Percentiles rank a stretch among this genome's conserved stretches.
phyloP scores from a whole-genome alignment of 30 jellyfish, hydroid and myxozoan species.

The Aurelia aurita complex sp. Pacific region DNA sequence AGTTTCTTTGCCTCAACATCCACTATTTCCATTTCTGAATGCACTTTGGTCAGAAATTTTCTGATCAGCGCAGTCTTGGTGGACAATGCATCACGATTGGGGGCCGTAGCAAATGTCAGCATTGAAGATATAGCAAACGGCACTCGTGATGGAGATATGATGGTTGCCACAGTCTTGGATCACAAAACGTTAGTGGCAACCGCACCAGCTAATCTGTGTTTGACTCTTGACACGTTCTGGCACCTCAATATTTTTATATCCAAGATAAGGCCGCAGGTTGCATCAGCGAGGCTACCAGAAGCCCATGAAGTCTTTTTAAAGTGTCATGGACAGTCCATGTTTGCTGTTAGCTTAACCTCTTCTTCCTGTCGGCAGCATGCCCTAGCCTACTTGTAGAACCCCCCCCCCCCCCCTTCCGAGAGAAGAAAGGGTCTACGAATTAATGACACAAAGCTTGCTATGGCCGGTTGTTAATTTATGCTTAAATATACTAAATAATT shows the following conservation, averaged over 20 bases:
- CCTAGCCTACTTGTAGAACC: too few species aligned
- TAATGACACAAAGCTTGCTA: too few species aligned
- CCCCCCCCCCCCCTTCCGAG: too few species aligned
- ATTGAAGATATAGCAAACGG: neutral
- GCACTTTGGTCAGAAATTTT: constrained; percentile 8
- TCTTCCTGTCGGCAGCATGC: too few species aligned
- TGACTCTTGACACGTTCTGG: neutral
- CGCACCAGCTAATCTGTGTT: constrained; percentile 36
- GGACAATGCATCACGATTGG: constrained; percentile 40
- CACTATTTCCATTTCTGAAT: neutral
- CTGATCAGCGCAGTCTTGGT: neutral
- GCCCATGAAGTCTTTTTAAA: neutral
- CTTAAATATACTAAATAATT: too few species aligned
- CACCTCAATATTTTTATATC: neutral
- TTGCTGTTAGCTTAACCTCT: constrained; percentile 9
- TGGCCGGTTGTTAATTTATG: too few species aligned
- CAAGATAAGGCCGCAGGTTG: neutral
- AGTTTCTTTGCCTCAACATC: neutral
- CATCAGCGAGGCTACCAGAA: neutral
- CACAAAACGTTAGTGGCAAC: constrained; percentile 36
- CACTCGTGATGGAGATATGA: neutral
- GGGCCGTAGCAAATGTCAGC: constrained; percentile 36
- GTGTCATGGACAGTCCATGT: constrained; percentile 26
- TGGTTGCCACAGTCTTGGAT: constrained; percentile 9
- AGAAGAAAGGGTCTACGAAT: too few species aligned